Conservation (phyloP, 2,113 vertebrate genomes). For the Todiramphus chloris region DNA sequence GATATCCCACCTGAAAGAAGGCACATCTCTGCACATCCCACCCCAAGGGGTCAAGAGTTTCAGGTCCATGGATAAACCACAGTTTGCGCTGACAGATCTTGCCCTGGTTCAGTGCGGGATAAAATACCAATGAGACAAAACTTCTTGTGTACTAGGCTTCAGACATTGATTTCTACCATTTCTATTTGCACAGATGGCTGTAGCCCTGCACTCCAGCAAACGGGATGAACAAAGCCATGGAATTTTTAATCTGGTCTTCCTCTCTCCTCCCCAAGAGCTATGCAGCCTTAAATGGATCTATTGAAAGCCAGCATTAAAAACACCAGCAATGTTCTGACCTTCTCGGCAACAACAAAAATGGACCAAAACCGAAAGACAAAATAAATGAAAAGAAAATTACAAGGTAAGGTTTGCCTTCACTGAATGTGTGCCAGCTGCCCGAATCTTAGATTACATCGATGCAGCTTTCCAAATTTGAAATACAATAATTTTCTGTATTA, state of each 20-base stretch:
- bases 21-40: background rate
- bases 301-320: background rate
- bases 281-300: background rate
- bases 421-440: background rate
- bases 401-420: conserved; percentile 41
- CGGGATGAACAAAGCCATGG: fast-evolving
- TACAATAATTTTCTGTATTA: conserved; percentile 63
- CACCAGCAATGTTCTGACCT: background rate
- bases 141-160: background rate
- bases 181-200: background rate
- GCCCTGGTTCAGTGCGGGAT: too few species aligned
- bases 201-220: background rate
- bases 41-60: background rate
- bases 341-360: background rate
- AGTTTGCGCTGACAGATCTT: background rate
- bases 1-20: background rate
- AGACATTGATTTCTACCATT: background rate
- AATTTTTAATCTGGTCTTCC: background rate
- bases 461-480: conserved; percentile 41
- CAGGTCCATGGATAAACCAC: background rate
- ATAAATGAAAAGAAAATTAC: conserved; percentile 42
- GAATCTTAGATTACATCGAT: background rate
- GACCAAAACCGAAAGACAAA: background rate
- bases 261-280: background rate
- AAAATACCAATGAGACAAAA: fast-evolving